phyloP scores from a whole-genome alignment of 1,140 invertebrate species.

The Macrotrachela quadricornifera region DNA sequence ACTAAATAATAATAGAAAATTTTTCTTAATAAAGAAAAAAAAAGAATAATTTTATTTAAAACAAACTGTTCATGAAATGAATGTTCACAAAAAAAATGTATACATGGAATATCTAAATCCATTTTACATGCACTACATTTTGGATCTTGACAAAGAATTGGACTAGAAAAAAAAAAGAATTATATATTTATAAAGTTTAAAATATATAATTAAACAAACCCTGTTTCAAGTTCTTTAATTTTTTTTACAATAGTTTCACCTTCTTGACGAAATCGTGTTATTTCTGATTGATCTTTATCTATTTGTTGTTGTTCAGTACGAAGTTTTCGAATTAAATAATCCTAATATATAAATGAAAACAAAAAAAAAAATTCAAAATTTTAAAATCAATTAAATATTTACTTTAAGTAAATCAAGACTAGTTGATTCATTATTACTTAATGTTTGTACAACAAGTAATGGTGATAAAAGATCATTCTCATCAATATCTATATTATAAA shows the following conservation, averaged over 20 bases:
- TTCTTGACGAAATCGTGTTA: slow-evolving; percentile 54
- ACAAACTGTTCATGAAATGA: slow-evolving; percentile 72
- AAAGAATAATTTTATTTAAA: neutral
- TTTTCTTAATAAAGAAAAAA: neutral
- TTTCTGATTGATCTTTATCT: slow-evolving; percentile 44
- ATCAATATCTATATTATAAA: slow-evolving; percentile 38
- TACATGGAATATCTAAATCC: slow-evolving; percentile 63
- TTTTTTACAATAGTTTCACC: slow-evolving; percentile 48
- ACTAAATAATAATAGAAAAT: neutral
- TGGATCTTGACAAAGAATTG: slow-evolving; percentile 51
- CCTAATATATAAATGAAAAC: slow-evolving; percentile 18
- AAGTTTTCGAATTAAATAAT: slow-evolving; percentile 53
- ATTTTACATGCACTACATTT: slow-evolving; percentile 65
- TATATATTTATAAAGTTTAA: slow-evolving; percentile 48
- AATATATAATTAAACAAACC: slow-evolving; percentile 52
- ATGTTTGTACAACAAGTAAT: slow-evolving; percentile 56
- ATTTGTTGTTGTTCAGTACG: slow-evolving; percentile 51
- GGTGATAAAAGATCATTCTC: slow-evolving; percentile 58
- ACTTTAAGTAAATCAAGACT: slow-evolving; percentile 46
- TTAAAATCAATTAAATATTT: slow-evolving; percentile 5
- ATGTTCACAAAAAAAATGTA: slow-evolving; percentile 76
- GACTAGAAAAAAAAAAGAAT: slow-evolving; percentile 48
- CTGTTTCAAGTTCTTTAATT: slow-evolving; percentile 48
- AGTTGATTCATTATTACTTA: slow-evolving; percentile 42
- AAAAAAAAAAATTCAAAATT: neutral